Percentiles rank a stretch among this genome's conserved stretches.
phyloP scores from a whole-genome alignment of 2,888 invertebrate species.

The Parelbella ahira region DNA sequence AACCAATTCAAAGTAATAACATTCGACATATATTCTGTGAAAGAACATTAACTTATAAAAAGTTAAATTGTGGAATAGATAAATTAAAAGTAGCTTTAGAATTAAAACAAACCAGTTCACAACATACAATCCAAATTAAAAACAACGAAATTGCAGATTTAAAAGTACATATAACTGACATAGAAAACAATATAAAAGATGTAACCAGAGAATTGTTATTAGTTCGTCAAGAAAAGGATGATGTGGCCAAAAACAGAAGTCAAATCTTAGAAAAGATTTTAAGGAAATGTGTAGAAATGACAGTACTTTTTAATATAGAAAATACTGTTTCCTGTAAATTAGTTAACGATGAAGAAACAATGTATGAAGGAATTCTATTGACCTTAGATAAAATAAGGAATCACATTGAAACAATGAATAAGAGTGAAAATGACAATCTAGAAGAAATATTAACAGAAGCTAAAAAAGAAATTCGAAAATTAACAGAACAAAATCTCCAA shows the following conservation, averaged over 20 bases:
- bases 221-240: conserved; percentile 31
- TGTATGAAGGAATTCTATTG: conserved; percentile 40
- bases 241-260: conserved; percentile 31
- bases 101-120: background rate
- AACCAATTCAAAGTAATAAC: too few relatives aligned
- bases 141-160: conserved; percentile 31
- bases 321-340: conserved; percentile 29
- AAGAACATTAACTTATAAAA: conserved; percentile 1
- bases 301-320: conserved; percentile 36
- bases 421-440: conserved; percentile 31
- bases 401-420: conserved; percentile 33
- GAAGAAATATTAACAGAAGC: conserved; percentile 36
- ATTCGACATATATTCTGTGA: background rate
- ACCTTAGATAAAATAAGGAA: conserved; percentile 44
- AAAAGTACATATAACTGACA: conserved; percentile 11
- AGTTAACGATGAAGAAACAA: conserved; percentile 29
- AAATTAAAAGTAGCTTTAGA: conserved; percentile 3
- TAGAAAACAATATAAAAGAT: conserved; percentile 19
- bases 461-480: conserved; percentile 39
- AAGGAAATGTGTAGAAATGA: conserved; percentile 36
- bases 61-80: background rate
- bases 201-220: conserved; percentile 33
- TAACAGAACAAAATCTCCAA: conserved; percentile 41
- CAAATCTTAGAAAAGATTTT: conserved; percentile 40
- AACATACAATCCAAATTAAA: conserved; percentile 32